phyloP scores from a whole-genome alignment of 2,113 vertebrate genomes.

The Ptilonorhynchus violaceus region DNA sequence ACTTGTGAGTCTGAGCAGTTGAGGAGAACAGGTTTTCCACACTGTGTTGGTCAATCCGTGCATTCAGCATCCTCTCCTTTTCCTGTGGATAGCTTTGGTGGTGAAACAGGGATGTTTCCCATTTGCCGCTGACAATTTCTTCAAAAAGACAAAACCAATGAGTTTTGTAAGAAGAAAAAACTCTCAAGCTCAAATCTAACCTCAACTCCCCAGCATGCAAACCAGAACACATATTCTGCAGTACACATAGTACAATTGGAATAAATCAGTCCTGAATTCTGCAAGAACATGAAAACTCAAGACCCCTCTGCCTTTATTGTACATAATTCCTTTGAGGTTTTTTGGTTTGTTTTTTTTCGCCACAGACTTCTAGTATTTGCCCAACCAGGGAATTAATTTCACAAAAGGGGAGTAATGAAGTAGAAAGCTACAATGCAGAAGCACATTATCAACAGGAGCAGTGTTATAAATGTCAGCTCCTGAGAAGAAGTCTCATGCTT shows the following conservation, averaged over 20 bases:
- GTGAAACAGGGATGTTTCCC: neutral
- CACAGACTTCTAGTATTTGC: neutral
- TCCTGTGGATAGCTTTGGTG: neutral
- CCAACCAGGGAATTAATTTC: neutral
- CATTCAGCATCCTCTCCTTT: neutral
- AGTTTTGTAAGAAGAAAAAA: neutral
- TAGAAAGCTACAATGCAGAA: neutral
- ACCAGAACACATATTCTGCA: neutral
- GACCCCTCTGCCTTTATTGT: neutral
- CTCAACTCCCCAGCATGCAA: neutral
- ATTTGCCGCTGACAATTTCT: neutral
- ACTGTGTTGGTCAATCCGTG: neutral
- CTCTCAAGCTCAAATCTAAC: neutral
- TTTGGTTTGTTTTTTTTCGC: neutral
- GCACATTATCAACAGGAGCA: neutral
- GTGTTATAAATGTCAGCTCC: neutral
- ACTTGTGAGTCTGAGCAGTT: neutral
- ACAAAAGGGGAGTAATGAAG: neutral
- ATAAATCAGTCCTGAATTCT: neutral
- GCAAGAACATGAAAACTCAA: neutral
- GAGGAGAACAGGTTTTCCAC: neutral
- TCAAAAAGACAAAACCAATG: conserved; percentile 18
- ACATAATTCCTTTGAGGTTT: neutral
- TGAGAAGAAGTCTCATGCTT: neutral
- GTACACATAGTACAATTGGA: neutral